Evolutionary conservation across 2,113 vertebrate species (phyloP).

Genomic region (Cryptomyrus ogoouensis): DNA sequence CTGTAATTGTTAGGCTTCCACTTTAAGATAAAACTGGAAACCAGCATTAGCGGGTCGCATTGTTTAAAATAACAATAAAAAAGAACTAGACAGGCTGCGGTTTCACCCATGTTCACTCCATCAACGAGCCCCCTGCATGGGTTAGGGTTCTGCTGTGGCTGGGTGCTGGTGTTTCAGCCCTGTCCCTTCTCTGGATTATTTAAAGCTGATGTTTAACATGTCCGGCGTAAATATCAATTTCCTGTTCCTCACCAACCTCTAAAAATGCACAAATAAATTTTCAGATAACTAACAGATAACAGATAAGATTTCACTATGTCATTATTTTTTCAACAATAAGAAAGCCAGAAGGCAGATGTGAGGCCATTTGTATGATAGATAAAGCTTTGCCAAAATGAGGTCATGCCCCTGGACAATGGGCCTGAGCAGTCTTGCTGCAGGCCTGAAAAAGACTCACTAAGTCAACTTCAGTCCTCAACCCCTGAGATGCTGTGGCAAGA

Average conservation of each 20-base stretch:
- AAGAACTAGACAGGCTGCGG: not conserved
- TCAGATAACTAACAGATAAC: not conserved
- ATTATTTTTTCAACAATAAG: not conserved
- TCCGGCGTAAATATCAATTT: not conserved
- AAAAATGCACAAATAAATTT: not conserved
- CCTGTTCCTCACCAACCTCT: not conserved
- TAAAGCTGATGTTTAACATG: not conserved
- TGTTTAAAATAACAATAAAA: not conserved
- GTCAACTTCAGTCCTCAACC: not conserved
- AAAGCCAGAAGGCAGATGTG: not conserved
- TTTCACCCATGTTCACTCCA: not conserved
- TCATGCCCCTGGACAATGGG: not conserved
- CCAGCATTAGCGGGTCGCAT: not conserved
- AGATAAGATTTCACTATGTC: not conserved
- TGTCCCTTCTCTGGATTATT: not conserved
- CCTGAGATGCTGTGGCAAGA: not conserved
- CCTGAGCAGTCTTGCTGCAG: not conserved
- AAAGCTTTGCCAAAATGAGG: not conserved
- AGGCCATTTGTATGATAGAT: not conserved
- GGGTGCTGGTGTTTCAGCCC: not conserved
- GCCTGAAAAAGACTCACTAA: not conserved
- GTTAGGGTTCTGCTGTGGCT: not conserved
- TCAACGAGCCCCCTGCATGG: not conserved
- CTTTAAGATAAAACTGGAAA: not conserved
- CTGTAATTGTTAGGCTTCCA: not conserved